A percentile compares a stretch with the other conserved stretches of the same genome.
Evolutionary conservation across 2,888 invertebrate species (phyloP).

Genomic region (Eupithecia inturbata): DNA sequence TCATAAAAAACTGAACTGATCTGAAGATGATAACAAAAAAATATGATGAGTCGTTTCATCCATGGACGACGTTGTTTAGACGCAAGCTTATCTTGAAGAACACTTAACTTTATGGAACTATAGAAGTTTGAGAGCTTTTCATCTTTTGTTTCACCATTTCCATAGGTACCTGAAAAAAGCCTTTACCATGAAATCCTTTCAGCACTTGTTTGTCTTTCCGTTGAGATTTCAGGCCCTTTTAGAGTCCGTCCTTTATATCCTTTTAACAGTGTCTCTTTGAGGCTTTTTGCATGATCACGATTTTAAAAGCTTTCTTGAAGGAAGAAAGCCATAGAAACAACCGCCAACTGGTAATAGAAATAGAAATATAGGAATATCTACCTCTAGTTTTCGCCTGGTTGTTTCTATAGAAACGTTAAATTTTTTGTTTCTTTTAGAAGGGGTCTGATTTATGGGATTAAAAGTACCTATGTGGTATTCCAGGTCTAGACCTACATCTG

Average conservation of each 20-base stretch:
- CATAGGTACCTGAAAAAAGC: slow-evolving; percentile 21
- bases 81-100: not conserved
- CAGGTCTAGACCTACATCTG: too few species aligned
- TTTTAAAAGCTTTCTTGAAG: not conserved
- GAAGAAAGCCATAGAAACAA: too few species aligned
- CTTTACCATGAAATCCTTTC: slow-evolving; percentile 35
- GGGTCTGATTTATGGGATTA: too few species aligned
- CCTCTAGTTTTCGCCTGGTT: too few species aligned
- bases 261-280: slow-evolving; percentile 17
- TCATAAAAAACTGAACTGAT: too few species aligned
- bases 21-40: too few species aligned
- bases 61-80: not conserved
- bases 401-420: too few species aligned
- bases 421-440: too few species aligned
- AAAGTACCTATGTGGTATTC: too few species aligned
- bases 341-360: too few species aligned
- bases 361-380: too few species aligned
- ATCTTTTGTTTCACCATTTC: slow-evolving; percentile 21
- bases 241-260: slow-evolving; percentile 11
- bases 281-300: slow-evolving; percentile 14
- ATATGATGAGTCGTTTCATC: too few species aligned
- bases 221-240: slow-evolving; percentile 21
- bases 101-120: slow-evolving; percentile 7
- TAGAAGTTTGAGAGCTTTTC: slow-evolving; percentile 11
- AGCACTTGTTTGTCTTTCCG: slow-evolving; percentile 29